Conservation (phyloP, 2,113 vertebrate genomes). For the Paradoxurus hermaphroditus region DNA sequence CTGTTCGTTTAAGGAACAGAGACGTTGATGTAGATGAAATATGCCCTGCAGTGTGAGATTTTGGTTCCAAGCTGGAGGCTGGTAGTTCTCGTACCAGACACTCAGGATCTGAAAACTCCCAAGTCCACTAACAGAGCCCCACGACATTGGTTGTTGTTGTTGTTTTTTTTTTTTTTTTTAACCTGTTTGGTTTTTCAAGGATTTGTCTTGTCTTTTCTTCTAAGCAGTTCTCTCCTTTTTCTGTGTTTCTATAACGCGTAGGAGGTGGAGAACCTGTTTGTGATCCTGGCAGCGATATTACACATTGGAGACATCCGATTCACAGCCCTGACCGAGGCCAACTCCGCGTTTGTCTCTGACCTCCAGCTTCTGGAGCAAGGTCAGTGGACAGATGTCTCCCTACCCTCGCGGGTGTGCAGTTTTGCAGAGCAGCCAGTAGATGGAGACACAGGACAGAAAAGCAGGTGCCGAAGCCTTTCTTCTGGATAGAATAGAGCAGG, state of each 20-base stretch:
- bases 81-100: fast-evolving
- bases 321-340: slow-evolving; percentile 85
- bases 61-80: neutral
- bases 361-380: slow-evolving; percentile 94
- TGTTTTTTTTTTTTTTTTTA: too few species aligned
- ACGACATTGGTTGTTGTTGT: too few species aligned
- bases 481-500: neutral
- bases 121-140: fast-evolving
- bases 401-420: neutral
- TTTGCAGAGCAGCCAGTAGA: neutral
- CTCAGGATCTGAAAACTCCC: neutral
- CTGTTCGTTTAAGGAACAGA: neutral
- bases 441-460: slow-evolving; percentile 73
- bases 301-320: slow-evolving; percentile 93
- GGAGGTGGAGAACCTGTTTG: slow-evolving; percentile 94
- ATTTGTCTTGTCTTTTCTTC: neutral
- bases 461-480: fast-evolving
- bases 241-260: slow-evolving; percentile 69
- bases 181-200: neutral
- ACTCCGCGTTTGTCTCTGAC: slow-evolving; percentile 91
- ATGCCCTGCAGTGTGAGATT: neutral
- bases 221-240: slow-evolving; percentile 44
- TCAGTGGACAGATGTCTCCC: slow-evolving; percentile 76
- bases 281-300: slow-evolving; percentile 90
- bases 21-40: neutral